These are phyloP conservation scores for Automeris io DNA, from an alignment of 2,888 invertebrate genomes.

Conservation along the genomic window DNA sequence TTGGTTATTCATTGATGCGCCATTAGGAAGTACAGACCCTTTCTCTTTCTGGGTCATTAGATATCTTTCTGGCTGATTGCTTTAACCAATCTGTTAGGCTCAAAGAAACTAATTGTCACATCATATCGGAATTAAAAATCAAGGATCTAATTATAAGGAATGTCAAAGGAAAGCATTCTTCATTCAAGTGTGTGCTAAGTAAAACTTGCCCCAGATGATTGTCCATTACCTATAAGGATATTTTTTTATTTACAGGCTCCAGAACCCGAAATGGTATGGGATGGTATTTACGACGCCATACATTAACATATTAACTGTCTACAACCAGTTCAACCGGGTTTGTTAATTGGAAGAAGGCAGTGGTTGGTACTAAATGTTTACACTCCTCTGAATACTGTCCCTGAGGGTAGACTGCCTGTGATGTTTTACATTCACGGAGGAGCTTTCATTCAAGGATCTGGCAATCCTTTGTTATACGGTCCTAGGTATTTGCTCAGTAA, in stretches of 20 bases:
- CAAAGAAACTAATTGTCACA: too few relatives aligned
- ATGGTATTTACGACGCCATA: conserved; percentile 40
- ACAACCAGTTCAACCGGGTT: conserved; percentile 30
- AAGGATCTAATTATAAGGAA: too few relatives aligned
- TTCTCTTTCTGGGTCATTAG: too few relatives aligned
- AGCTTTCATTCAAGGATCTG: conserved; percentile 22
- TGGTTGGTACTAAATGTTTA: conserved; percentile 27
- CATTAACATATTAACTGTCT: conserved; percentile 51
- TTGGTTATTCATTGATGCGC: too few relatives aligned
- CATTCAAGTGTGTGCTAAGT: too few relatives aligned
- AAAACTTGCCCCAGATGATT: too few relatives aligned
- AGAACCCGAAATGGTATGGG: conserved; percentile 40
- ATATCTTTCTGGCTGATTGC: too few relatives aligned
- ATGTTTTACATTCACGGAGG: conserved; percentile 33
- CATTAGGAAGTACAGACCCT: too few relatives aligned
- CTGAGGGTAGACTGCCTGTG: conserved; percentile 14
- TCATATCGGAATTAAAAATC: too few relatives aligned
- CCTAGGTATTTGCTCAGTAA: conserved; percentile 20
- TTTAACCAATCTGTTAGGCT: too few relatives aligned
- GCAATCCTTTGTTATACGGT: conserved; percentile 12
- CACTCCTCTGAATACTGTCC: conserved; percentile 10
- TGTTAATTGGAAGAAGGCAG: not conserved
- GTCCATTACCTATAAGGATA: too few relatives aligned
- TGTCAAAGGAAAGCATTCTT: too few relatives aligned
- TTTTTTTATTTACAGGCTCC: conserved; percentile 24